Evolutionary conservation across 2,797 vertebrate species (phyloP), one percentile per base, ranked within the genome.

Genomic region (Gymnocypris eckloni): DNA sequence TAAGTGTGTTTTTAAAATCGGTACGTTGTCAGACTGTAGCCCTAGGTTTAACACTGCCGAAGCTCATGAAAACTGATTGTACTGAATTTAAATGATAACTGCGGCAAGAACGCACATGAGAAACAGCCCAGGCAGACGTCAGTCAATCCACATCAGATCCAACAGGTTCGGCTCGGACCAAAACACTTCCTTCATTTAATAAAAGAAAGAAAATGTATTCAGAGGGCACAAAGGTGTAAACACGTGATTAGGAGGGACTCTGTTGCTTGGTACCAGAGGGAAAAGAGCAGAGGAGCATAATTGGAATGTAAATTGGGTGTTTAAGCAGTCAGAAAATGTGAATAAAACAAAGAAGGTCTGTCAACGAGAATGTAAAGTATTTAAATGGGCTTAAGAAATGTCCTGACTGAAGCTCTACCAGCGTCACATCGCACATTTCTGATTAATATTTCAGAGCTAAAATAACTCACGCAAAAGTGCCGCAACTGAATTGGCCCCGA

Each of bases 281-380:
- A 54, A 87, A 87, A 16, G 43, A 61, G 54, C 52, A 61, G 48
- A 45, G 84, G 45, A 56, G 67, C 13, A 54, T 80, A 86, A 83
- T 79, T 88, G 75, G 75, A 83, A 88, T 88, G 84, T 78, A 88
- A 88, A 82, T 82, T 67, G 45, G 79, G 18, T 75, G 56, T 88
- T 64, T 56, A 86, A 88, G 75, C 66, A 73, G 43, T 41, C 83
- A 66, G 66, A 72, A 81, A 71, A 76, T 77, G 64, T 50, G 66
- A 73, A 66, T 39, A 67, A 72, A 85, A 80, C 69, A 81, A 75
- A 81, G 50, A 76, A 41, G 22, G 25, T 54, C 33, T 82, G 66
- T 16, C 22, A 3, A 7, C 6, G 6, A 39, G 72, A 83, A 83
- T 52, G 72, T 77, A 77, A 83, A 67, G 20, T 39, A 50, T 81